Evolutionary conservation across 2,888 invertebrate genomes (phyloP).

Genomic region (Latrodectus elegans): DNA sequence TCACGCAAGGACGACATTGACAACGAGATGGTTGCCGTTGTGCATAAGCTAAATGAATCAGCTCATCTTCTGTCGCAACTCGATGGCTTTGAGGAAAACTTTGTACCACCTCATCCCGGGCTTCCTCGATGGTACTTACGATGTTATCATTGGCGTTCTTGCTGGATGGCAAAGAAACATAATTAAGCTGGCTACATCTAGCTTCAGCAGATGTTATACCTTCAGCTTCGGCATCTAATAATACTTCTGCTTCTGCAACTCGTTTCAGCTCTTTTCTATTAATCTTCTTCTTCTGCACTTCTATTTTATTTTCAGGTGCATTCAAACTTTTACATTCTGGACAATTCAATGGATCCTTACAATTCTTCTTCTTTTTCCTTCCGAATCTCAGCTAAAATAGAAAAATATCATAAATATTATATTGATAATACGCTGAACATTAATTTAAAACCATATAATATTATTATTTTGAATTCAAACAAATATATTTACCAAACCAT

Average conservation of each 20-base stretch:
- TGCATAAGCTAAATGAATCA: not conserved
- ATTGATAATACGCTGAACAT: not conserved
- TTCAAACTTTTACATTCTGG: constrained; percentile 26
- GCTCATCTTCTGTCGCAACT: not conserved
- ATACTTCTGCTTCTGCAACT: too few relatives aligned
- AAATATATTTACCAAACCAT: too few relatives aligned
- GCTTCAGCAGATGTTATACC: constrained; percentile 20
- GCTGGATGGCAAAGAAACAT: constrained; percentile 8
- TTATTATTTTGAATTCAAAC: too few relatives aligned
- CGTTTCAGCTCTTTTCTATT: too few relatives aligned
- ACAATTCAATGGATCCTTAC: constrained; percentile 15
- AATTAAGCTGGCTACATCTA: constrained; percentile 19
- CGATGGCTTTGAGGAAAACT: not conserved
- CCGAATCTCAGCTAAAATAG: constrained; percentile 36
- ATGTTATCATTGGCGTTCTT: constrained; percentile 3
- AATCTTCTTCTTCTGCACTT: constrained; percentile 10
- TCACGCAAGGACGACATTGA: constrained; percentile 36
- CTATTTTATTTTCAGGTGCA: constrained; percentile 8
- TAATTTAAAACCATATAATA: too few relatives aligned
- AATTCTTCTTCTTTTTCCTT: constrained; percentile 42
- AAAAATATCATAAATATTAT: not conserved
- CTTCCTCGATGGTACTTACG: not conserved
- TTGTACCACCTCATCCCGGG: not conserved
- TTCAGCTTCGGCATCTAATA: not conserved
- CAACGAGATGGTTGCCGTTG: constrained; percentile 15